Conservation (phyloP, 2,888 invertebrate species). For the Spialia ferax region DNA sequence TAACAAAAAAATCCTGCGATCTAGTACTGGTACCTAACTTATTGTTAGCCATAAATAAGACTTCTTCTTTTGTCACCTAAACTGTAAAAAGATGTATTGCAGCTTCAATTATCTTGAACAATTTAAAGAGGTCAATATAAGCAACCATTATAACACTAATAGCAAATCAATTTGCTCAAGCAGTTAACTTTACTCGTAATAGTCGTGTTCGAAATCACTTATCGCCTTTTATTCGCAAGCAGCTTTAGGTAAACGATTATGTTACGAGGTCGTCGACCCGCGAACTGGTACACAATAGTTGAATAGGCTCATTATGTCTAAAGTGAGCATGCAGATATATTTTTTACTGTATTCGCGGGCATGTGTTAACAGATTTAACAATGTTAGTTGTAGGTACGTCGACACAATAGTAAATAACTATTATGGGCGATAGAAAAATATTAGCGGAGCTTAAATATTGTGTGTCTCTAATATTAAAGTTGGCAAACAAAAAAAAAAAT, state of each 20-base stretch:
- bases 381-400: neutral
- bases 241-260: conserved; percentile 13
- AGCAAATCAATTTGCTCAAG: neutral
- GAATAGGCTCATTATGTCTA: conserved; percentile 26
- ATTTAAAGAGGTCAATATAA: neutral
- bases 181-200: too few species aligned
- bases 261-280: conserved; percentile 32
- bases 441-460: too few species aligned
- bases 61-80: neutral
- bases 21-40: neutral
- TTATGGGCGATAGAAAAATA: too few species aligned
- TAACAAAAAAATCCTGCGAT: neutral
- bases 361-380: conserved; percentile 5
- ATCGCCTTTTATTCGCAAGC: conserved; percentile 1
- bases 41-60: neutral
- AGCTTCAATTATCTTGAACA: neutral
- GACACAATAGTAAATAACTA: neutral
- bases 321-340: conserved; percentile 21
- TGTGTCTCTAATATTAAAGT: too few species aligned
- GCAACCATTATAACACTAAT: neutral
- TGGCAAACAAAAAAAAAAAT: too few species aligned
- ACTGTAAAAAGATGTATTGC: neutral
- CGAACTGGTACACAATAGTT: conserved; percentile 17
- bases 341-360: conserved; percentile 9
- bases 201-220: neutral